Evolutionary conservation across 2,113 vertebrate genomes (phyloP).

Genomic region (Sus scrofa): T2T-Sscrofa CM000812.6:195786001-195786500

Average conservation of each 20-base stretch:
- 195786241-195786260: background rate
- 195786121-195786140: background rate
- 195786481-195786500: background rate
- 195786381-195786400: background rate
- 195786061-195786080: slow-evolving; percentile 91
- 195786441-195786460: background rate
- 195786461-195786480: background rate
- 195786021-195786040: slow-evolving; percentile 87
- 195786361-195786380: background rate
- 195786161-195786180: slow-evolving; percentile 19
- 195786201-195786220: background rate
- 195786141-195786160: background rate
- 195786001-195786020: slow-evolving; percentile 85
- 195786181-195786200: background rate
- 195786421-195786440: background rate
- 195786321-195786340: background rate
- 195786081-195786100: slow-evolving; percentile 89
- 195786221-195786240: background rate
- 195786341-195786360: background rate
- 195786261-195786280: background rate
- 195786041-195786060: slow-evolving; percentile 81
- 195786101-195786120: slow-evolving; percentile 46
- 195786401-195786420: background rate
- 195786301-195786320: background rate
- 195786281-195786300: background rate